Evolutionary conservation across 2,113 vertebrate species (phyloP).

Genomic region (Rattus rattus): DNA sequence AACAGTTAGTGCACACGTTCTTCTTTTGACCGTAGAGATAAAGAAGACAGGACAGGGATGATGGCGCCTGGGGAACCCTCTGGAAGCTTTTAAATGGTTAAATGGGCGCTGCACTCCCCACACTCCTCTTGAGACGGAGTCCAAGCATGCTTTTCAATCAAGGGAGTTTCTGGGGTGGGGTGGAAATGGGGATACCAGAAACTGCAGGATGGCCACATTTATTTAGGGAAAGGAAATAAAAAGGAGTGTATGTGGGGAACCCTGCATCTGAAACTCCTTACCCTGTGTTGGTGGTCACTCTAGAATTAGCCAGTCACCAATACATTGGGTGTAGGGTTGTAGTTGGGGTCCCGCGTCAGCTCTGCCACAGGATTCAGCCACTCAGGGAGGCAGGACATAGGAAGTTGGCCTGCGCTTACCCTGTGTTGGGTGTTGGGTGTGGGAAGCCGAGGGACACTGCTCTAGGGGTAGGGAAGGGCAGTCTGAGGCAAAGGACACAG

Average conservation of each 20-base stretch:
- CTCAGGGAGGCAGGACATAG: too few relatives aligned
- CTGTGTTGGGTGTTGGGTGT: too few relatives aligned
- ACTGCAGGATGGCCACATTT: slow-evolving; percentile 50
- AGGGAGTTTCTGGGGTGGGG: slow-evolving; percentile 73
- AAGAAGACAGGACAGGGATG: slow-evolving; percentile 53
- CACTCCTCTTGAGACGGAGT: slow-evolving; percentile 71
- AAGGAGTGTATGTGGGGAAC: slow-evolving; percentile 58
- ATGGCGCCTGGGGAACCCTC: slow-evolving; percentile 7
- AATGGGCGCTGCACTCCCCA: slow-evolving; percentile 53
- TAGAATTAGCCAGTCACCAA: slow-evolving; percentile 27
- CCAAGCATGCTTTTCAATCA: slow-evolving; percentile 81
- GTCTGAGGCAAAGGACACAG: too few relatives aligned
- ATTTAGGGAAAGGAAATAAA: slow-evolving; percentile 79
- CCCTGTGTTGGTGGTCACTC: slow-evolving; percentile 48
- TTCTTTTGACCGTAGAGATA: slow-evolving; percentile 64
- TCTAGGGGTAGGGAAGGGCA: too few relatives aligned
- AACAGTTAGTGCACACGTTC: slow-evolving; percentile 55
- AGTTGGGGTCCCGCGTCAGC: too few relatives aligned
- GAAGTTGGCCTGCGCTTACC: too few relatives aligned
- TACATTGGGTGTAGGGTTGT: slow-evolving; percentile 38
- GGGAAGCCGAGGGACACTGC: too few relatives aligned
- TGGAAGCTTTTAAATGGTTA: slow-evolving; percentile 64
- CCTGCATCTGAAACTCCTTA: not conserved
- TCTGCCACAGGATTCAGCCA: too few relatives aligned
- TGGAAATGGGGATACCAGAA: slow-evolving; percentile 67